A percentile compares a stretch with the other conserved stretches of the same genome.
phyloP scores from a whole-genome alignment of 2,113 vertebrate genomes.

The Dicerorhinus sumatrensis region DNA sequence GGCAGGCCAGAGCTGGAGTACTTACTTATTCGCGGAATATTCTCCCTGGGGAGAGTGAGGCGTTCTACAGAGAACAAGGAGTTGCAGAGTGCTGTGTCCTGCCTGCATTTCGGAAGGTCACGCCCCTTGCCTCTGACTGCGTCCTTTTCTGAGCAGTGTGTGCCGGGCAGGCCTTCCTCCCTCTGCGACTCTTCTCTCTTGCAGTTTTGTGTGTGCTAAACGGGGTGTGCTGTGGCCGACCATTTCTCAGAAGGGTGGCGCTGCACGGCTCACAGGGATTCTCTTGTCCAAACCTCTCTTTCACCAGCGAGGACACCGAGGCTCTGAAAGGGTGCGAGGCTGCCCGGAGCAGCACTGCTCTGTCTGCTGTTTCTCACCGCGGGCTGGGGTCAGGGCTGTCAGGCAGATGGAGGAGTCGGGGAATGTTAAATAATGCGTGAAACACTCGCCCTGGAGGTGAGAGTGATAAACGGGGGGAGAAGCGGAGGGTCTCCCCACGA shows the following conservation, averaged over 20 bases:
- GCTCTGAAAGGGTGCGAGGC: background rate
- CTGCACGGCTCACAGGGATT: background rate
- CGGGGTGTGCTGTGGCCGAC: background rate
- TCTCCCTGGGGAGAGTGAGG: fast-evolving
- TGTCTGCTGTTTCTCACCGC: background rate
- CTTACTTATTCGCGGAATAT: too few species aligned
- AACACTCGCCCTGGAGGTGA: background rate
- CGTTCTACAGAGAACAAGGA: background rate
- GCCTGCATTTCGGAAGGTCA: background rate
- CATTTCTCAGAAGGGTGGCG: background rate
- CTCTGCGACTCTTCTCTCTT: background rate
- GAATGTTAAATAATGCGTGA: background rate
- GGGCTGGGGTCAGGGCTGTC: background rate
- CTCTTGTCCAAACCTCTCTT: background rate
- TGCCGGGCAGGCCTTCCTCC: background rate
- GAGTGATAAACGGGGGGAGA: too few species aligned
- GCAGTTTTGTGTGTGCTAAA: background rate
- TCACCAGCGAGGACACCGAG: background rate
- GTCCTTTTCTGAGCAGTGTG: background rate
- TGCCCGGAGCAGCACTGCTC: background rate
- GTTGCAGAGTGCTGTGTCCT: background rate
- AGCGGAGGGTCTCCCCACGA: background rate
- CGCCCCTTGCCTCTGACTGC: too few species aligned
- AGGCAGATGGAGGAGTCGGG: background rate
- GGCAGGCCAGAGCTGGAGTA: background rate